These are phyloP conservation scores for Urocolius indicus DNA, from an alignment of 2,113 vertebrate species.

Conservation along the genomic window DNA sequence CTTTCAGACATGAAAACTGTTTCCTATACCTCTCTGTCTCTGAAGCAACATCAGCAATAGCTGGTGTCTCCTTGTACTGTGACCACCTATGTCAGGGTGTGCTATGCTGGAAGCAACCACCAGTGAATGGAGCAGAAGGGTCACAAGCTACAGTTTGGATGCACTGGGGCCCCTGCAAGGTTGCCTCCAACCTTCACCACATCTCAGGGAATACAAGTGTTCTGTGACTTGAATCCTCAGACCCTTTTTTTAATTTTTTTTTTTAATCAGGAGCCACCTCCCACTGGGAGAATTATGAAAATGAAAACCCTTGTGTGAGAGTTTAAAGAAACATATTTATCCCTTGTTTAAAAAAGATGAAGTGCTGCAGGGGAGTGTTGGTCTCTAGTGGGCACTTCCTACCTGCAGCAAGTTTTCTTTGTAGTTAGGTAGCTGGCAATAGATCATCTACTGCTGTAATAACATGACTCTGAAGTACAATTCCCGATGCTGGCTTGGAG, in stretches of 20 bases:
- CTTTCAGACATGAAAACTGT: too few species aligned
- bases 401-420: background rate
- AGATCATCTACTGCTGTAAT: slow-evolving; percentile 23
- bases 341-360: slow-evolving; percentile 1
- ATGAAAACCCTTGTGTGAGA: background rate
- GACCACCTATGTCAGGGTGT: background rate
- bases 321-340: background rate
- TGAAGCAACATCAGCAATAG: background rate
- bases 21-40: background rate
- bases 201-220: background rate
- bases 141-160: background rate
- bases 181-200: background rate
- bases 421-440: background rate
- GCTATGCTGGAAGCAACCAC: background rate
- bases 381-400: slow-evolving; percentile 6
- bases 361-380: background rate
- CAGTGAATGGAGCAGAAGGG: background rate
- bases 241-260: background rate
- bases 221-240: background rate
- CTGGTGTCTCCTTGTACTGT: background rate
- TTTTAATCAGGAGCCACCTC: background rate
- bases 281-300: background rate
- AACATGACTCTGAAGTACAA: background rate
- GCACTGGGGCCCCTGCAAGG: background rate
- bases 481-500: background rate